Percentiles rank a stretch among this genome's conserved stretches.
Evolutionary conservation across 2,797 vertebrate species (phyloP).

Genomic region (Ctenosaura bakeri): DNA sequence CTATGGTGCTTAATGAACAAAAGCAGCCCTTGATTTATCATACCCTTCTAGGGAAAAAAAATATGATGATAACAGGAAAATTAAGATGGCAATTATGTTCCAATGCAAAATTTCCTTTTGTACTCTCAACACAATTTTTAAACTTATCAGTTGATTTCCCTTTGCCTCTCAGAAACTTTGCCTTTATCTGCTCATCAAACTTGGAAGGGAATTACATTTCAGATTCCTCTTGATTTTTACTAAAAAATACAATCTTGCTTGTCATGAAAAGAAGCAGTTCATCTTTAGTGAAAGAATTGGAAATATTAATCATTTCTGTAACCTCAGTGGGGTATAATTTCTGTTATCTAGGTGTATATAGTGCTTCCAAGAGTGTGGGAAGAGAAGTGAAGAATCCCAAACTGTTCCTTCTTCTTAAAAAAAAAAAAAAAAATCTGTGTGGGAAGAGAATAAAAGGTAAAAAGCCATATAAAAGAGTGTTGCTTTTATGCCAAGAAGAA

Average conservation of each 20-base stretch:
- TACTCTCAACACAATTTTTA: constrained; percentile 37
- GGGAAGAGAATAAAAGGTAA: not conserved
- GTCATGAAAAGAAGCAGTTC: constrained; percentile 39
- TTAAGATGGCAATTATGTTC: accelerated
- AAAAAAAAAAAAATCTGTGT: not conserved
- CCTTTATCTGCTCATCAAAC: not conserved
- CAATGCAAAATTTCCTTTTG: not conserved
- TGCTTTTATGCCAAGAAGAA: not conserved
- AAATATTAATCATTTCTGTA: constrained; percentile 52
- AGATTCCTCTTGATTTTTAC: constrained; percentile 48
- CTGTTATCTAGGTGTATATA: constrained; percentile 43
- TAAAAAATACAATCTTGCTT: constrained; percentile 55
- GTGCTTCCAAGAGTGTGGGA: not conserved
- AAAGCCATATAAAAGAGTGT: not conserved
- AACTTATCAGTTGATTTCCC: not conserved
- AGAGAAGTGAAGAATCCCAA: not conserved
- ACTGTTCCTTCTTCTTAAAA: not conserved
- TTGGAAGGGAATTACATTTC: constrained; percentile 45
- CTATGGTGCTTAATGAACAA: constrained; percentile 20
- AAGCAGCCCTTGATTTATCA: not conserved
- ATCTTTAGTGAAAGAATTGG: constrained; percentile 44
- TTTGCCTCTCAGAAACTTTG: not conserved
- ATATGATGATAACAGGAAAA: accelerated
- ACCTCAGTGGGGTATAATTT: constrained; percentile 42
- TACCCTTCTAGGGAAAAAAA: not conserved